phyloP scores from a whole-genome alignment of 2,888 invertebrate species.

The Mesodorylaimus sp. region DNA sequence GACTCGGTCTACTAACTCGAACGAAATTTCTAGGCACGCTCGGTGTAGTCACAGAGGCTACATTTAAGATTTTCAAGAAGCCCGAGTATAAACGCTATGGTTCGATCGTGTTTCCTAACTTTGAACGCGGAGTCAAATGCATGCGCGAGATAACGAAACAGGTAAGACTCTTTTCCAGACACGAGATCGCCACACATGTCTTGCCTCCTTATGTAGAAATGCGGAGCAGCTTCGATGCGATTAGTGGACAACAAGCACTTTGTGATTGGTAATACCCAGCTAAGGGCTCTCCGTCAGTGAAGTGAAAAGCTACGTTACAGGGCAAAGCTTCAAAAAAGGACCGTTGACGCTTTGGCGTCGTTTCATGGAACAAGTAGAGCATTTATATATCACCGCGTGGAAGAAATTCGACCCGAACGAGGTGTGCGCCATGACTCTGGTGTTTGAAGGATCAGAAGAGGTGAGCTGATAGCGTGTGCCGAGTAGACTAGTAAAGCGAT shows the following conservation, averaged over 20 bases:
- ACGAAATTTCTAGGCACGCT: constrained; percentile 52
- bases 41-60: constrained; percentile 79
- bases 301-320: constrained; percentile 19
- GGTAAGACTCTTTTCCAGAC: constrained; percentile 1
- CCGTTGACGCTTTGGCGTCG: constrained; percentile 44
- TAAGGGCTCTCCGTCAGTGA: neutral
- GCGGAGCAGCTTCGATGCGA: constrained; percentile 84
- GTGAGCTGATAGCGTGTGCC: too few relatives aligned
- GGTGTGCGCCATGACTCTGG: constrained; percentile 73
- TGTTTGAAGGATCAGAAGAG: constrained; percentile 53
- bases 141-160: constrained; percentile 51
- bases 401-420: constrained; percentile 61
- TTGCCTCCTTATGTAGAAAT: constrained; percentile 40
- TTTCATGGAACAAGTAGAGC: constrained; percentile 59
- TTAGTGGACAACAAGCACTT: constrained; percentile 97
- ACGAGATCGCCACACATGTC: too few relatives aligned
- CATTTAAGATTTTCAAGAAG: constrained; percentile 60
- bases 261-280: constrained; percentile 47
- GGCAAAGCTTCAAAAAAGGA: constrained; percentile 37
- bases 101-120: constrained; percentile 75
- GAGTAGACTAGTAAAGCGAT: too few relatives aligned
- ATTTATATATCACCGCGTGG: constrained; percentile 63
- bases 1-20: too few relatives aligned
- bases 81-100: constrained; percentile 67
- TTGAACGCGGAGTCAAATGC: constrained; percentile 63